These are phyloP conservation scores for Calycopis cecrops DNA, from an alignment of 1,140 invertebrate genomes.

Conservation along the genomic window DNA sequence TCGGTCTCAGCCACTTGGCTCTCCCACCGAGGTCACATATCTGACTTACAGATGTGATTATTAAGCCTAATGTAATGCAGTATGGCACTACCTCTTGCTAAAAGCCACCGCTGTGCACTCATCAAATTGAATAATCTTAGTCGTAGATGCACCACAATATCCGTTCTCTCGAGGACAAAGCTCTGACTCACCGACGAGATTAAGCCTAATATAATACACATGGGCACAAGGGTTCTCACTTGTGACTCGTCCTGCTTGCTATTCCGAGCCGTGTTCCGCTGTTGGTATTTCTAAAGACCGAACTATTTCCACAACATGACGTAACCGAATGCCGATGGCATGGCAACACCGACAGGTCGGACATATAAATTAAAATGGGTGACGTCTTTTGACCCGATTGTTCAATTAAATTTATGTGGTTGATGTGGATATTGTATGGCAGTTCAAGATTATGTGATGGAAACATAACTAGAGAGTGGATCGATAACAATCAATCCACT, in stretches of 20 bases:
- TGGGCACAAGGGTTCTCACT: constrained; percentile 26
- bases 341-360: constrained; percentile 6
- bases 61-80: constrained; percentile 50
- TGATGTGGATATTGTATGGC: neutral
- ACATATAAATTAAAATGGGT: constrained; percentile 4
- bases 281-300: constrained; percentile 23
- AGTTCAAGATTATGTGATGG: too few species aligned
- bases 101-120: too few species aligned
- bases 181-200: constrained; percentile 52
- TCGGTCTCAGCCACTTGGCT: constrained; percentile 18
- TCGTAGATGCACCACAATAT: neutral
- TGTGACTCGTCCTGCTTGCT: constrained; percentile 46
- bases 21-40: constrained; percentile 40
- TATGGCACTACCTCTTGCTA: too few species aligned
- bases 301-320: constrained; percentile 30
- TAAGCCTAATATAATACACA: constrained; percentile 50
- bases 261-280: constrained; percentile 39
- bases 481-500: too few species aligned
- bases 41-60: constrained; percentile 56
- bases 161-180: constrained; percentile 40
- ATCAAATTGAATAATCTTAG: too few species aligned
- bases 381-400: constrained; percentile 1
- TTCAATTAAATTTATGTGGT: neutral
- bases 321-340: constrained; percentile 20
- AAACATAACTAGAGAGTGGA: too few species aligned